phyloP scores from a whole-genome alignment of 2,797 vertebrate species.

The Pseudochirops cupreus region DNA sequence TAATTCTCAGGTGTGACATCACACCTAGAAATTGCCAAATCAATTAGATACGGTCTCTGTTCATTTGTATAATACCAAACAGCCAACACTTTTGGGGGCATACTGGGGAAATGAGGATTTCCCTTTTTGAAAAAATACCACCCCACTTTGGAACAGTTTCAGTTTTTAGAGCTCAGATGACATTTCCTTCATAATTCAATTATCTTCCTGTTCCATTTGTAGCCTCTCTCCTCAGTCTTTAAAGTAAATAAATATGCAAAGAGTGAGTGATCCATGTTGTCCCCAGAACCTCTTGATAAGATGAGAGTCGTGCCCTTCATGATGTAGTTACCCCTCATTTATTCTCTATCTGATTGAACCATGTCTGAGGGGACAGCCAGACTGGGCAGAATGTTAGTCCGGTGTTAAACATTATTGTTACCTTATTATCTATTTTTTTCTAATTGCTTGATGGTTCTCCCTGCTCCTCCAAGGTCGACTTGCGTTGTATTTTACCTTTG shows the following conservation, averaged over 20 bases:
- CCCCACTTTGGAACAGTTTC: conserved; percentile 36
- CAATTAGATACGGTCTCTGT: conserved; percentile 51
- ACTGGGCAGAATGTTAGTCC: conserved; percentile 3
- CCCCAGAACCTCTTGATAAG: conserved; percentile 69
- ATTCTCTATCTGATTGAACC: conserved; percentile 65
- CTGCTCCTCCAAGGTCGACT: conserved; percentile 92
- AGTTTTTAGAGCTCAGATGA: conserved; percentile 60
- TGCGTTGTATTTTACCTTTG: conserved; percentile 90
- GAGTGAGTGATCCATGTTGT: conserved; percentile 68
- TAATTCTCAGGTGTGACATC: conserved; percentile 74
- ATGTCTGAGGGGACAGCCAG: conserved; percentile 57
- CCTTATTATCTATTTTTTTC: conserved; percentile 29
- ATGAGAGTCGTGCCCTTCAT: conserved; percentile 76
- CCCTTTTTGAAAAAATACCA: conserved; percentile 60
- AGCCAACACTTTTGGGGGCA: conserved; percentile 23
- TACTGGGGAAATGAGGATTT: conserved; percentile 36
- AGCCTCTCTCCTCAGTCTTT: conserved; percentile 52
- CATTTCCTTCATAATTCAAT: conserved; percentile 70
- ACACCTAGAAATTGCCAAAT: conserved; percentile 69
- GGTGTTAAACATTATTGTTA: conserved; percentile 61
- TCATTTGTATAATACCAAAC: background rate
- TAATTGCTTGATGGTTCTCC: conserved; percentile 45
- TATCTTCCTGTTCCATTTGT: conserved; percentile 63
- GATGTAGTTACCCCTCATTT: conserved; percentile 62
- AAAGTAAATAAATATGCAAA: conserved; percentile 78